phyloP scores from a whole-genome alignment of 2,888 invertebrate genomes.

The Orthonychiurus folsomi region DNA sequence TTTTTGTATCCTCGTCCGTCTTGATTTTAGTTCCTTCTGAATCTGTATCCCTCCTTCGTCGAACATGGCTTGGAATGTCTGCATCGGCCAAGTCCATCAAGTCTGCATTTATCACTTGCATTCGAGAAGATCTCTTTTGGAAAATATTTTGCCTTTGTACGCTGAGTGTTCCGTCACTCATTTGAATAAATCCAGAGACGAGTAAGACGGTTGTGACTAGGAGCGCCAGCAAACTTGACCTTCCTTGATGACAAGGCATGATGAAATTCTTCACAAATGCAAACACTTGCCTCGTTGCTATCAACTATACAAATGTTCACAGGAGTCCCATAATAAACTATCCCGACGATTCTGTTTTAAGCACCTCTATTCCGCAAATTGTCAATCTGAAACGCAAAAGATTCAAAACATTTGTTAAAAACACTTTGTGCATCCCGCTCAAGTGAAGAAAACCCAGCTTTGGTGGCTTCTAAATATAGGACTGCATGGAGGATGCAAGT shows the following conservation, averaged over 20 bases:
- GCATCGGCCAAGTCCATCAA: not conserved
- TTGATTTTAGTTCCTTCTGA: not conserved
- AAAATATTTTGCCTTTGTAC: not conserved
- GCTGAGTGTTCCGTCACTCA: not conserved
- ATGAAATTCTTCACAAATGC: no score
- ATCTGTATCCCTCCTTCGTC: not conserved
- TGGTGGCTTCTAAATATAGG: no score
- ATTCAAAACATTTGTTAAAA: no score
- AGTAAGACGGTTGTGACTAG: not conserved
- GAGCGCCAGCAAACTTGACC: not conserved
- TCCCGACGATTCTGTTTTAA: no score
- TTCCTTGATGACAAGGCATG: not conserved
- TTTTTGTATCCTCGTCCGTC: not conserved
- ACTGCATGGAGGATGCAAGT: no score
- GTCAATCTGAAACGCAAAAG: not conserved
- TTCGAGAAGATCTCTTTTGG: not conserved
- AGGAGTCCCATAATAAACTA: no score
- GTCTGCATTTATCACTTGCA: not conserved
- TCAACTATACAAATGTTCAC: no score
- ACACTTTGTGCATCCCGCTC: no score
- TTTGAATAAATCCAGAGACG: not conserved
- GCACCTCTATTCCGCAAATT: not conserved
- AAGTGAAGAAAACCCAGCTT: no score
- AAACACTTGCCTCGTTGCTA: no score
- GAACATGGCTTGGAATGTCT: not conserved